Evolutionary conservation across 2,888 invertebrate species (phyloP), one percentile per base, ranked within the genome.

Genomic region (Cerastoderma edule): DNA sequence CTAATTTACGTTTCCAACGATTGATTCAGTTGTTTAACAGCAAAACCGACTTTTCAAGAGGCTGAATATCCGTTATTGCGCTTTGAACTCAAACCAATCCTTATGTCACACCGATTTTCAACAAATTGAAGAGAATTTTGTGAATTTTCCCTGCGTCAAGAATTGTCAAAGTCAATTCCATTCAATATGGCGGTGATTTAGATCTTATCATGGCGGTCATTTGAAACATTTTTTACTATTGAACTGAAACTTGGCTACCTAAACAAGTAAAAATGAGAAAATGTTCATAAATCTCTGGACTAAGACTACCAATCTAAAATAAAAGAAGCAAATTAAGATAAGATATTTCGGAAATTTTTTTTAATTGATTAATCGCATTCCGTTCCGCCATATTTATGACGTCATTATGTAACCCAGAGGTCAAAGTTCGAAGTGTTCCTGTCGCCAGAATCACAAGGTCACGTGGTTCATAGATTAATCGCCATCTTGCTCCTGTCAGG

Each of bases 351-450:
- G 22, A n/a, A 32, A 57, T n/a, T 57, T 57, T 1, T 57, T n/a
- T n/a, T n/a, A n/a, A n/a, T n/a, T n/a, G n/a, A n/a, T n/a, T 10
- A 53, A n/a, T 8, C 16, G n/a, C 57, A 57, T 57, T 57, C 33
- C 57, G 30, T 57, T 57, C 57, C 57, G 57, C 57, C 57, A 57
- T 57, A n/a, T 32, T 57, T 32, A 57, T 57, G 57, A 57, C 57
- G 57, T 57, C 57, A 57, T 57, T 57, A 57, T 57, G 32, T 57
- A 57, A 57, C 57, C 57, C 33, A 19, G 32, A 32, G 57, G 32
- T 57, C 32, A 57, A 19, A 57, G 57, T 27, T 16, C 16, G 13
- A 32, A 33, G n/a, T n/a, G 16, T 32, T 32, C 28, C 28, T 28
- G 57, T 57, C 57, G 5, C 30, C 30, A 2, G 19, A 4, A 57